Percentiles rank a stretch among this genome's conserved stretches.
phyloP scores from a whole-genome alignment of 1,140 invertebrate species.

The Mercenaria mercenaria region DNA sequence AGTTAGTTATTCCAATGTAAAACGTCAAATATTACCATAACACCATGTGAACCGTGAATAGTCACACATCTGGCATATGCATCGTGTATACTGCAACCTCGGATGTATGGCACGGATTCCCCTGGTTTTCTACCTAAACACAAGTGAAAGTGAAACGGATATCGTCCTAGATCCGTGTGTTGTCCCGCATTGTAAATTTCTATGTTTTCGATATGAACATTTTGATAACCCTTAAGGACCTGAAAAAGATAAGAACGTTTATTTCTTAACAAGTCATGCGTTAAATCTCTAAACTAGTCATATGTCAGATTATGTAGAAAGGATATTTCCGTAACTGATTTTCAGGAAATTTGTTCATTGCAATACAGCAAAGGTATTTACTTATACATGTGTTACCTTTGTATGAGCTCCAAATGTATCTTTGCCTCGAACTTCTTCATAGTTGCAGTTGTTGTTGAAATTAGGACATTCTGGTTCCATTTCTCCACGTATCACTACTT shows the following conservation, averaged over 20 bases:
- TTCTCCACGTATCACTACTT: no score
- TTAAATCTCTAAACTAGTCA: no score
- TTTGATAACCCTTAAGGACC: background rate
- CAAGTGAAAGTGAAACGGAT: slow-evolving; percentile 77
- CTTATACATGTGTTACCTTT: no score
- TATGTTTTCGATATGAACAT: background rate
- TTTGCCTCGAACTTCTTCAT: no score
- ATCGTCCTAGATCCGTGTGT: slow-evolving; percentile 44
- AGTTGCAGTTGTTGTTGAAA: no score
- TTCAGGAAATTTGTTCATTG: no score
- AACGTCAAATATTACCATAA: no score
- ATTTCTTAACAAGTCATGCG: no score
- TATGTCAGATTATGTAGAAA: background rate
- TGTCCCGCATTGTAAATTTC: slow-evolving; percentile 23
- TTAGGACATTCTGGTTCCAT: no score
- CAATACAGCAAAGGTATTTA: background rate
- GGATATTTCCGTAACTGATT: background rate
- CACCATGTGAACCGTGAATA: slow-evolving; percentile 71
- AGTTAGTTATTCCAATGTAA: no score
- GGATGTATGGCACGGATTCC: slow-evolving; percentile 10
- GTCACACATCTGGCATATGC: slow-evolving; percentile 73
- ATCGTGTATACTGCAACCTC: slow-evolving; percentile 69
- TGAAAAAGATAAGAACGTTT: no score
- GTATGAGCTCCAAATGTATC: no score
- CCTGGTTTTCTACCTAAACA: slow-evolving; percentile 30